phyloP scores from a whole-genome alignment of 2,113 vertebrate genomes.

The Cochlearius cochlearius region DNA sequence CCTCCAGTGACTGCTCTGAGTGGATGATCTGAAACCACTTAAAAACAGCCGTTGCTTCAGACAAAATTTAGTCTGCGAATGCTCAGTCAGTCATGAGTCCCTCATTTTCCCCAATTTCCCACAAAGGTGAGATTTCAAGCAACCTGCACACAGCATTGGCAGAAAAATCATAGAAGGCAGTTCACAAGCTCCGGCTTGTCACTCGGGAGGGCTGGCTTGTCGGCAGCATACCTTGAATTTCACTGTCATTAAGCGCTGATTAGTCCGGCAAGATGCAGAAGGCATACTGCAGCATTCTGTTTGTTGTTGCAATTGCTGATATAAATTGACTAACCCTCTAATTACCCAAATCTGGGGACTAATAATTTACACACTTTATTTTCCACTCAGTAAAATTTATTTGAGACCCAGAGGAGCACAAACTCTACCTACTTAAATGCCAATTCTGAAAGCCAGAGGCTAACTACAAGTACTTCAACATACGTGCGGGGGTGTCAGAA shows the following conservation, averaged over 20 bases:
- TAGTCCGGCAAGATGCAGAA: background rate
- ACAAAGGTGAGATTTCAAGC: background rate
- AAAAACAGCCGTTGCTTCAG: background rate
- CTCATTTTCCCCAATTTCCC: background rate
- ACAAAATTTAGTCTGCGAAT: background rate
- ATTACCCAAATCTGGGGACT: constrained; percentile 4
- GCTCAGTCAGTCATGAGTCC: background rate
- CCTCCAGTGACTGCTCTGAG: background rate
- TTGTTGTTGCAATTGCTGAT: constrained; percentile 13
- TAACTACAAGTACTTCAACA: background rate
- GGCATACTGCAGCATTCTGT: background rate
- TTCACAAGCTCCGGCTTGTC: background rate
- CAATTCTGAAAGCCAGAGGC: constrained; percentile 41
- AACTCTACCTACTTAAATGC: background rate
- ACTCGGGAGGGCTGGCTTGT: background rate
- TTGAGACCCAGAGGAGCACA: background rate
- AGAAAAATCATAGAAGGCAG: background rate
- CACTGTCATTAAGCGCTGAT: background rate
- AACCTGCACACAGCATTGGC: background rate
- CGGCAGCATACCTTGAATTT: background rate
- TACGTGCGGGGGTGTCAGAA: constrained; percentile 5
- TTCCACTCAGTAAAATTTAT: constrained; percentile 23
- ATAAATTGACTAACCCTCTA: background rate
- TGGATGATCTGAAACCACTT: background rate
- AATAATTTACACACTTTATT: background rate